Base-by-base conservation (phyloP, 2,797 vertebrate species). In the Hylomyscus alleni region DNA sequence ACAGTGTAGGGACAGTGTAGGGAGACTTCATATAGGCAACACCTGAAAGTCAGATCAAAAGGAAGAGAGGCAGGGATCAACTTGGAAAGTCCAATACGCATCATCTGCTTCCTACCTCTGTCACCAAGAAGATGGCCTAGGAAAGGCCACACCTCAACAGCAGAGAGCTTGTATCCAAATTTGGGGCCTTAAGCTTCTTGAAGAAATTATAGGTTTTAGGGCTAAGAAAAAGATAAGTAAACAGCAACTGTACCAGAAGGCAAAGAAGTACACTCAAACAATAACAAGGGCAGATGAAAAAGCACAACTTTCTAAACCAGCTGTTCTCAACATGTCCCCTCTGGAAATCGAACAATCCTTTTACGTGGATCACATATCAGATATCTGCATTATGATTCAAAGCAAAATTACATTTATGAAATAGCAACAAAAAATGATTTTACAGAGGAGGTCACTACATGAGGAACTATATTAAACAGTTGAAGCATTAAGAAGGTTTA, bases 141-240 rank as follows among this genome's bases (percentile, higher is more conserved):
- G 34, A 91, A 76, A 22, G 89, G 11, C 29, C 78, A 89, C 1
- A 94, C 4, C 4, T 77, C 40, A 76, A 78, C 0, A 94, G 50
- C 34, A 92, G 58, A 40, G 12, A 93, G 34, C 22, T 19, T 82
- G 13, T n/a, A 75, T 12, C n/a, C 73, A 89, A 31, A 93, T 47
- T 73, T 89, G n/a, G 78, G 60, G 10, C 75, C 88, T 95, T 95
- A 92, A 95, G 85, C 24, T 89, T 82, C 54, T 50, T 75, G 52
- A 90, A 95, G 62, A 95, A 93, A 54, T 15, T 19, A 81, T 75
- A 91, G 56, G 65, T 91, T 77, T 93, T 62, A 69, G 54, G 29
- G 69, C 67, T 85, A 94, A 93, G 82, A n/a, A 92, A 92, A 91
- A 93, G 60, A 88, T n/a, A 31, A 72, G 52, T 47, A 94, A 34